Evolutionary conservation across 2,113 vertebrate species (phyloP).

Genomic region (Ciconia stormi): DNA sequence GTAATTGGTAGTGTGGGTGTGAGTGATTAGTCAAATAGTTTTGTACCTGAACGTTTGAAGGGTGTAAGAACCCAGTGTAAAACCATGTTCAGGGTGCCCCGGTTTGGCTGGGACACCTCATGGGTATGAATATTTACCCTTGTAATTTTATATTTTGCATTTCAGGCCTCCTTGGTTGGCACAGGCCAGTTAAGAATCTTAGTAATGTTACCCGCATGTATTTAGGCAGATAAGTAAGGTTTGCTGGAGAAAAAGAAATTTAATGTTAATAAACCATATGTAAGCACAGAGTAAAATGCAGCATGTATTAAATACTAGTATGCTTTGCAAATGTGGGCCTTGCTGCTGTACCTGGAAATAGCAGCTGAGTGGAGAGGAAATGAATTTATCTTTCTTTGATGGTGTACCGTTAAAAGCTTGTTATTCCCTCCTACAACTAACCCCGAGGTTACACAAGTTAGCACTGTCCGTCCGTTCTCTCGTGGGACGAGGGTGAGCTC

Average conservation of each 20-base stretch:
- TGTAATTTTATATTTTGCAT: not conserved
- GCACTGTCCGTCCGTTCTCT: accelerated
- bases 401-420: not conserved
- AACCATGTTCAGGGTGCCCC: accelerated
- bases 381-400: not conserved
- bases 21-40: accelerated
- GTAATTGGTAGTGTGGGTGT: not conserved
- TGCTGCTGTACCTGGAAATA: not conserved
- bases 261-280: not conserved
- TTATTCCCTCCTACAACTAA: not conserved
- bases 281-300: not conserved
- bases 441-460: not conserved
- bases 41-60: not conserved
- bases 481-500: not conserved
- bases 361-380: not conserved
- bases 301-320: accelerated
- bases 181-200: not conserved
- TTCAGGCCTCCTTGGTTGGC: not conserved
- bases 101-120: not conserved
- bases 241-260: not conserved
- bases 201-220: accelerated
- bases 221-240: accelerated
- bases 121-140: not conserved
- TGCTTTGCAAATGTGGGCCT: not conserved
- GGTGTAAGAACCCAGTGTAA: not conserved